Evolutionary conservation across 2,888 invertebrate genomes (phyloP).

Genomic region (Blera fallax): DNA sequence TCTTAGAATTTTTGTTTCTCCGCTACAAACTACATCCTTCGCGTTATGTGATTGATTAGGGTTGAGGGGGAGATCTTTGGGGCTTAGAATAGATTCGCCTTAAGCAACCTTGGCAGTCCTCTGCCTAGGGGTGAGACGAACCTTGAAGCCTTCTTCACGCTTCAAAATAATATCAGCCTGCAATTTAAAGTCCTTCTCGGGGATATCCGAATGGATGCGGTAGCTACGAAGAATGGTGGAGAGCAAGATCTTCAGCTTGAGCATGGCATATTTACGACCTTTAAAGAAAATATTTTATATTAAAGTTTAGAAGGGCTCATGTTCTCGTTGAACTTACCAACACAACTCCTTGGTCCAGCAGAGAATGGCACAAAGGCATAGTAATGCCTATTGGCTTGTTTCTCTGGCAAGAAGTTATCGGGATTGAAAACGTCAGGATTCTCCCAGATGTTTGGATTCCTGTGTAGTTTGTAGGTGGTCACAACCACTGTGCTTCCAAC

Average conservation of each 20-base stretch:
- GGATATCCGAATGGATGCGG: constrained; percentile 86
- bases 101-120: constrained; percentile 72
- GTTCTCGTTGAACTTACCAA: constrained; percentile 83
- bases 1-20: constrained; percentile 58
- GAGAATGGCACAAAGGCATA: constrained; percentile 92
- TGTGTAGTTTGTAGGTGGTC: constrained; percentile 87
- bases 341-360: constrained; percentile 91
- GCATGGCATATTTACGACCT: constrained; percentile 91
- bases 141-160: constrained; percentile 89
- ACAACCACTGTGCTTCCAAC: constrained; percentile 87
- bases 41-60: not conserved
- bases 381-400: constrained; percentile 89
- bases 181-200: constrained; percentile 87
- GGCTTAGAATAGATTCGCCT: constrained; percentile 1
- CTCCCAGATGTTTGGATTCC: constrained; percentile 87
- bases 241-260: constrained; percentile 89
- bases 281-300: constrained; percentile 66
- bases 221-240: constrained; percentile 89
- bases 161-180: constrained; percentile 91
- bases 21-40: constrained; percentile 54
- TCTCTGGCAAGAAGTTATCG: constrained; percentile 92
- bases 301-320: not conserved
- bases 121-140: constrained; percentile 86
- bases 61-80: constrained; percentile 42
- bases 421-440: constrained; percentile 91